Evolutionary conservation across 2,797 vertebrate genomes (phyloP).

Genomic region (Hirundo rustica): DNA sequence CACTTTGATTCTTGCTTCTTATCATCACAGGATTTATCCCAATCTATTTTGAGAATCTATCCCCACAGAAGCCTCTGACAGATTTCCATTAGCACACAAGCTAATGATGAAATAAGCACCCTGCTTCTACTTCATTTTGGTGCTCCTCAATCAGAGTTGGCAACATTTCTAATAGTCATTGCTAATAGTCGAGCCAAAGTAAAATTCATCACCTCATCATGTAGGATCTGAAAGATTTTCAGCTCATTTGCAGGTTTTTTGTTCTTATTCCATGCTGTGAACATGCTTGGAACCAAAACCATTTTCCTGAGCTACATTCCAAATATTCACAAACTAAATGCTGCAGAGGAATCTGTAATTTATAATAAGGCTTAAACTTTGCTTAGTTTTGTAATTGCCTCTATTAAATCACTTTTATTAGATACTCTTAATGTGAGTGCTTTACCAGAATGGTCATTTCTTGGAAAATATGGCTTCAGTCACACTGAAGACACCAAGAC

Average conservation of each 20-base stretch:
- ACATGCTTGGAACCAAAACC: neutral
- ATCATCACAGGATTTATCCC: neutral
- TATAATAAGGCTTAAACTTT: neutral
- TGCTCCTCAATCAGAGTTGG: neutral
- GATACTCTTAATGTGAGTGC: neutral
- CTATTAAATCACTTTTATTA: slow-evolving; percentile 15
- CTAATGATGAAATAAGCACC: neutral
- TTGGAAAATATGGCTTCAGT: neutral
- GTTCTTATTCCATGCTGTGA: neutral
- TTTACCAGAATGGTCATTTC: neutral
- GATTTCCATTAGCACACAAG: neutral
- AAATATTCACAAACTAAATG: neutral
- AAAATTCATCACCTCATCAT: neutral
- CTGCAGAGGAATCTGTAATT: neutral
- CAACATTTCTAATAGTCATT: neutral
- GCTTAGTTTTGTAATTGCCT: neutral
- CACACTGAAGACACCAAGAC: neutral
- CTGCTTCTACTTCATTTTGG: neutral
- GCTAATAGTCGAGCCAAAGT: neutral
- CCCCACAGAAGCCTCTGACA: neutral
- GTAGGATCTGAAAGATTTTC: neutral
- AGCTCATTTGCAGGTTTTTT: neutral
- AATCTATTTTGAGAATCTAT: neutral
- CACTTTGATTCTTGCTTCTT: neutral
- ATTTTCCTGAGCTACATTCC: neutral